Evolutionary conservation across 2,113 vertebrate species (phyloP).

Genomic region (Callipepla squamata): DNA sequence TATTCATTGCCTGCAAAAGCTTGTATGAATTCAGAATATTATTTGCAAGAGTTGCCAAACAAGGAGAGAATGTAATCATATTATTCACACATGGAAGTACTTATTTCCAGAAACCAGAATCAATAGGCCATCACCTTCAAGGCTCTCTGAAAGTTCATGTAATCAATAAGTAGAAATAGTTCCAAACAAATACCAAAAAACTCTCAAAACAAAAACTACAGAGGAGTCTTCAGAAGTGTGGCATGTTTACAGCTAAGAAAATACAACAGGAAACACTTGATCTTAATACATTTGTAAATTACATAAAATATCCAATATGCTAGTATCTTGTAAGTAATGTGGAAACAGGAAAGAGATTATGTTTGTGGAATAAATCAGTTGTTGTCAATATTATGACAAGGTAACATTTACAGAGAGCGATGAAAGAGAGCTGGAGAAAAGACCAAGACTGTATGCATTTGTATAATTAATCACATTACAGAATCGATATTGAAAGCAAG

Average conservation of each 20-base stretch:
- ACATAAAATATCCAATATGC: background rate
- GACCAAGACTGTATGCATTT: background rate
- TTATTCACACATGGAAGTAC: background rate
- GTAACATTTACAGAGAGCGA: background rate
- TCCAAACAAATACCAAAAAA: background rate
- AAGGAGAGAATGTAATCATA: background rate
- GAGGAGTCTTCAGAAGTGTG: background rate
- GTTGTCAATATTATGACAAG: background rate
- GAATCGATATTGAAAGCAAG: background rate
- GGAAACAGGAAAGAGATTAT: background rate
- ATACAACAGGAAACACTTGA: background rate
- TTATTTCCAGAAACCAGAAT: background rate
- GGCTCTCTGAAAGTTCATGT: background rate
- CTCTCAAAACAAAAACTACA: background rate
- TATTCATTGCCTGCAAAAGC: background rate
- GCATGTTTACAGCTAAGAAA: background rate
- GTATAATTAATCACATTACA: background rate
- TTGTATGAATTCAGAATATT: constrained; percentile 15
- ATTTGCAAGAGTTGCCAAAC: background rate
- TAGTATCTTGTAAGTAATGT: background rate
- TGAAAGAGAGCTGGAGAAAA: background rate
- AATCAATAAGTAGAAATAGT: background rate
- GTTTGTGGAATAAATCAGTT: background rate
- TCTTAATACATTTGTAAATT: background rate
- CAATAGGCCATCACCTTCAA: background rate